These are phyloP conservation scores for Morpho achilles DNA, from an alignment of 2,888 invertebrate genomes.

Conservation along the genomic window DNA sequence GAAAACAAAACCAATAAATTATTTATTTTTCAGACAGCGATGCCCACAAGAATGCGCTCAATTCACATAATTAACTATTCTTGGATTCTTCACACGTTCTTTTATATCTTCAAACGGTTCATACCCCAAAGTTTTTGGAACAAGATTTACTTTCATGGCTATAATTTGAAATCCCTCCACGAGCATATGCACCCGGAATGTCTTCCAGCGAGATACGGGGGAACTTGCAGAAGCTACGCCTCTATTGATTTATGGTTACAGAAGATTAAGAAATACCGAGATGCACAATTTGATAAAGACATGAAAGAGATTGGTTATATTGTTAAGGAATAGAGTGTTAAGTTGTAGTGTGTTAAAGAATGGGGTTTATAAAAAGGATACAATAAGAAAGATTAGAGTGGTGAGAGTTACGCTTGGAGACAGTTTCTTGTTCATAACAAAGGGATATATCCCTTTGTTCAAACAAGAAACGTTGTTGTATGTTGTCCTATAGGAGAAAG, in stretches of 20 bases:
- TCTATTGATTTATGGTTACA: slow-evolving; percentile 78
- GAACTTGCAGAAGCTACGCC: slow-evolving; percentile 76
- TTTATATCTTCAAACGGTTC: slow-evolving; percentile 87
- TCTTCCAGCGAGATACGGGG: slow-evolving; percentile 56
- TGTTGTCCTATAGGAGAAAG: too few relatives aligned
- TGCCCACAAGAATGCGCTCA: slow-evolving; percentile 82
- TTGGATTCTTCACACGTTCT: slow-evolving; percentile 87
- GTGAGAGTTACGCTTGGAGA: too few relatives aligned
- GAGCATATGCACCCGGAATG: slow-evolving; percentile 49
- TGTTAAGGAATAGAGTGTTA: slow-evolving; percentile 53
- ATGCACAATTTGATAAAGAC: slow-evolving; percentile 78
- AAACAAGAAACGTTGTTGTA: too few relatives aligned
- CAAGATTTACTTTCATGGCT: slow-evolving; percentile 61
- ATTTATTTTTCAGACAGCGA: slow-evolving; percentile 70
- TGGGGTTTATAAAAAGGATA: too few relatives aligned
- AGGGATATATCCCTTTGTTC: too few relatives aligned
- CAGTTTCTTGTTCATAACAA: too few relatives aligned
- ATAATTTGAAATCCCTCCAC: slow-evolving; percentile 59
- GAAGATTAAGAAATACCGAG: slow-evolving; percentile 72
- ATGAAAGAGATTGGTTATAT: slow-evolving; percentile 82
- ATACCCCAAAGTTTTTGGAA: slow-evolving; percentile 82
- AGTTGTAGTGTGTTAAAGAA: too few relatives aligned
- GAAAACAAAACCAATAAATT: too few relatives aligned
- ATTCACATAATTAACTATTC: slow-evolving; percentile 89
- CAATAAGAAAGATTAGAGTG: too few relatives aligned